Evolutionary conservation across 2,888 invertebrate species (phyloP).

Genomic region (Drosophila maculinotata): DNA sequence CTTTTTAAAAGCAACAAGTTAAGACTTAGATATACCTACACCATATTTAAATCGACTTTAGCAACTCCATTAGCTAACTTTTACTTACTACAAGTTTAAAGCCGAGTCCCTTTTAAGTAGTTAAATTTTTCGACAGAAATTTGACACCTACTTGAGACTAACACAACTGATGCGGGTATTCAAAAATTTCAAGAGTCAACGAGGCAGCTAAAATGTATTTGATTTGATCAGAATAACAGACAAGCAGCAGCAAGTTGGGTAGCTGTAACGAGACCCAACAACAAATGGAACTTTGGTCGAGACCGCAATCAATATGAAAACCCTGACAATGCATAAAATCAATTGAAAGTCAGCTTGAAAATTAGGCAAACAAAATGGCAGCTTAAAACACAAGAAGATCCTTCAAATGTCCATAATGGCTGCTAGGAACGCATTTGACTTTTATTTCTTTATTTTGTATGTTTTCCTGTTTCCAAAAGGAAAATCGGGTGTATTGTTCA

Average conservation of each 20-base stretch:
- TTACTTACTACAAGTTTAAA: conserved; percentile 7
- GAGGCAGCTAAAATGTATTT: conserved; percentile 35
- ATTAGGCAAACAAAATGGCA: conserved; percentile 24
- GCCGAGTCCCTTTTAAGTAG: neutral
- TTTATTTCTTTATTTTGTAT: conserved; percentile 17
- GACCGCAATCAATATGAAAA: conserved; percentile 13
- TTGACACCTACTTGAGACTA: neutral
- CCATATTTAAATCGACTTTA: conserved; percentile 11
- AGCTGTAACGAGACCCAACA: conserved; percentile 27
- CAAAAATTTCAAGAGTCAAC: conserved; percentile 17
- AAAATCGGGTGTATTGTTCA: neutral
- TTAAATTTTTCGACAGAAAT: conserved; percentile 11
- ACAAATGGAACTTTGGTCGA: conserved; percentile 8
- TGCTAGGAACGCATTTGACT: conserved; percentile 37
- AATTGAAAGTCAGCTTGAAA: conserved; percentile 32
- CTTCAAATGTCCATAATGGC: conserved; percentile 58
- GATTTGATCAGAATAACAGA: conserved; percentile 33
- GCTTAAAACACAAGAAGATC: conserved; percentile 36
- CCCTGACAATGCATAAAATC: conserved; percentile 54
- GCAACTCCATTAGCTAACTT: conserved; percentile 18
- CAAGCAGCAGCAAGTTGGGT: conserved; percentile 21
- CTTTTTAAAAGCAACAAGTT: conserved; percentile 7
- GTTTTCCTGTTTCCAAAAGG: neutral
- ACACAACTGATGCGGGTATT: conserved; percentile 14
- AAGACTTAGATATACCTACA: conserved; percentile 13